Evolutionary conservation across 2,113 vertebrate species (phyloP), one percentile per base, ranked within the genome.

Genomic region (Malurus alboscapulatus): DNA sequence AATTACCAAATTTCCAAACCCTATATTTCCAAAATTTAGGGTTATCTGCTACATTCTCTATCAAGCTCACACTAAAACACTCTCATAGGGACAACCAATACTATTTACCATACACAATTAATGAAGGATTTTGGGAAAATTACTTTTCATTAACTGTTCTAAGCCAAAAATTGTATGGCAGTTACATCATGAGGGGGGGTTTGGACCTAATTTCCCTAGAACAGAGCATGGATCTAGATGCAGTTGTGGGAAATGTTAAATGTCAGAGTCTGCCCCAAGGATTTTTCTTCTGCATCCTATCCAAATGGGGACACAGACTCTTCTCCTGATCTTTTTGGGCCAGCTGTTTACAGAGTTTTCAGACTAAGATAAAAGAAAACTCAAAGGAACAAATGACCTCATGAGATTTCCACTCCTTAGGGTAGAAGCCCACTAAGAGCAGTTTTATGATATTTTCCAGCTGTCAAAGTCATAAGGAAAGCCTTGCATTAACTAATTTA

Each of bases 401-500:
- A 74, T 34, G 68, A 91, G 84, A 93, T 94, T 95, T 95, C 73
- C 68, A 81, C 30, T 95, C 67, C 67, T 77, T 55, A 77, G 55
- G 55, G 59, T n/a, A 90, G 59, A 96, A 91, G 25, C 53, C 67
- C 59, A n/a, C 80, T 67, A 76, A 80, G 36, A 86, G 22, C 59
- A 92, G 67, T 85, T 85, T 96, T 76, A 65, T 57, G 55, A 61
- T 82, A 86, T 78, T 95, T 91, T 40, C 75, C 84, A 94, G 75
- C 79, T 95, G 84, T 79, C 55, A 59, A 90, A 86, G 40, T 80
- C 65, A 57, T 75, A 88, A 86, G 22, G 36, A 95, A 88, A 95
- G 14, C 36, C n/a, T 80, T 59, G 32, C 30, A 55, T 55, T 93
- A 65, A 94, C 65, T 85, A 88, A 83, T 77, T 90, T 79, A 78